A percentile compares a stretch with the other conserved stretches of the same genome.
Conservation (phyloP, 2,113 vertebrate genomes). For the Brachyistius frenatus region DNA sequence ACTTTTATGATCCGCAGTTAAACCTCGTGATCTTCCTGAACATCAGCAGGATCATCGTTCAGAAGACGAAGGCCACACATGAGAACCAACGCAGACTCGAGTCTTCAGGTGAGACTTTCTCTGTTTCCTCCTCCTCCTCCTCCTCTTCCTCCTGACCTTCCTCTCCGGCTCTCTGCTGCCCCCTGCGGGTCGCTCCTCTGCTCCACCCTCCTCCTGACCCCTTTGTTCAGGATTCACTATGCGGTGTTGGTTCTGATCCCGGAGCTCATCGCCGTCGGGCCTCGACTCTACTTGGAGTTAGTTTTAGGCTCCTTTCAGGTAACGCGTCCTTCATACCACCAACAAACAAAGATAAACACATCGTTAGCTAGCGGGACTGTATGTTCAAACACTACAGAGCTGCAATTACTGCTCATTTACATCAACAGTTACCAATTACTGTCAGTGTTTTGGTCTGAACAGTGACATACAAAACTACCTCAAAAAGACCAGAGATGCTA, state of each 20-base stretch:
- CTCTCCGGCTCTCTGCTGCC: slow-evolving; percentile 18
- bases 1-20: slow-evolving; percentile 40
- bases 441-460: no score
- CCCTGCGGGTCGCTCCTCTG: slow-evolving; percentile 83
- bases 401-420: no score
- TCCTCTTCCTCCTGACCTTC: not conserved
- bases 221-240: slow-evolving; percentile 89
- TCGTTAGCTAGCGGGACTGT: no score
- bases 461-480: no score
- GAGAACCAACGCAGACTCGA: slow-evolving; percentile 70
- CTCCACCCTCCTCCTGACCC: slow-evolving; percentile 88
- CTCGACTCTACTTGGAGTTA: slow-evolving; percentile 88
- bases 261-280: slow-evolving; percentile 86
- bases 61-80: slow-evolving; percentile 77
- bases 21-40: slow-evolving; percentile 86
- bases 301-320: slow-evolving; percentile 92
- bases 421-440: no score
- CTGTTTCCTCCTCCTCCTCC: not conserved
- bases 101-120: slow-evolving; percentile 75
- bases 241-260: slow-evolving; percentile 90
- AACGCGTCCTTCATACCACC: not conserved
- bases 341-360: no score
- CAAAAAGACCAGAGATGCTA: no score
- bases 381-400: no score
- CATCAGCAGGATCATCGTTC: slow-evolving; percentile 79